A percentile compares a stretch with the other conserved stretches of the same genome.
These are phyloP conservation scores for Ephialtes manifestator DNA, from an alignment of 2,888 invertebrate genomes.

Conservation along the genomic window DNA sequence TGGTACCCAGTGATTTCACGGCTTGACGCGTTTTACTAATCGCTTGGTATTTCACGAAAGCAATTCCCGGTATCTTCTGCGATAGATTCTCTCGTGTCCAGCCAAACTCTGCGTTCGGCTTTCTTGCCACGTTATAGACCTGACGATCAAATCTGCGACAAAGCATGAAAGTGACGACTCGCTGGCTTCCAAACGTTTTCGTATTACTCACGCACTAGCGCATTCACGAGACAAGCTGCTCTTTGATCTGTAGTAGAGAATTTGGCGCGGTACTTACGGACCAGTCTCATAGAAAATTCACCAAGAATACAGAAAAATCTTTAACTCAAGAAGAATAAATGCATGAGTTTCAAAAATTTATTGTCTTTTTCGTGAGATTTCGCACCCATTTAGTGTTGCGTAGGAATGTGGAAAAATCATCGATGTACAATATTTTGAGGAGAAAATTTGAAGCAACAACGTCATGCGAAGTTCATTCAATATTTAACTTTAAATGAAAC, in stretches of 20 bases:
- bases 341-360: no score
- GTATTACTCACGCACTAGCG: background rate
- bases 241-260: background rate
- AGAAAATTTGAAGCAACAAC: no score
- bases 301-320: background rate
- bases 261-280: background rate
- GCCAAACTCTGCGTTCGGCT: slow-evolving; percentile 23
- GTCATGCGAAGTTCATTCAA: no score
- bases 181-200: background rate
- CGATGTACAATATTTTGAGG: no score
- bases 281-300: no score
- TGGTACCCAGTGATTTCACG: slow-evolving; percentile 73
- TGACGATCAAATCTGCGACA: background rate
- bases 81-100: slow-evolving; percentile 32
- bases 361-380: no score
- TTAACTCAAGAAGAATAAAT: background rate
- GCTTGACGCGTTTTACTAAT: slow-evolving; percentile 72
- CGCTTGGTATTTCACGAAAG: slow-evolving; percentile 70
- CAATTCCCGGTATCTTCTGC: slow-evolving; percentile 54
- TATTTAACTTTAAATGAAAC: no score
- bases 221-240: background rate
- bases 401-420: no score
- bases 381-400: no score
- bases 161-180: background rate
- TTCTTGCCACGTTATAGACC: slow-evolving; percentile 16